Evolutionary conservation across 2,888 invertebrate species (phyloP).

Genomic region (Drosophila falleni): DNA sequence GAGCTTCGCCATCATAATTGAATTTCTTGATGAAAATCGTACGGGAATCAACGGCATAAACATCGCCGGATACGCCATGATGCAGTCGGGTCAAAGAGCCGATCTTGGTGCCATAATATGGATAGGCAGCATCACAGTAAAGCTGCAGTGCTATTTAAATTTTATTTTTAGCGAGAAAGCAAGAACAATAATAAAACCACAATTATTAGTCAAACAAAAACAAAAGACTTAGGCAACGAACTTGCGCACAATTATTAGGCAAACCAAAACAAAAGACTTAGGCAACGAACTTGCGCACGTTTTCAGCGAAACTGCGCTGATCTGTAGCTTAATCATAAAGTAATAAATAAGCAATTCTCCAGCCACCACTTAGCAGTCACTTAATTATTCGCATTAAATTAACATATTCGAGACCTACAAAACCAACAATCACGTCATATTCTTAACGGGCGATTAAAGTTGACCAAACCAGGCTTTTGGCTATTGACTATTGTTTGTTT

Average conservation of each 20-base stretch:
- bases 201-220: slow-evolving; percentile 58
- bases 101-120: slow-evolving; percentile 92
- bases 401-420: slow-evolving; percentile 42
- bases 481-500: slow-evolving; percentile 5
- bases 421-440: slow-evolving; percentile 52
- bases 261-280: slow-evolving; percentile 79
- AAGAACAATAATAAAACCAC: slow-evolving; percentile 18
- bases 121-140: slow-evolving; percentile 83
- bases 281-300: slow-evolving; percentile 72
- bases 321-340: slow-evolving; percentile 42
- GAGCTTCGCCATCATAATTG: slow-evolving; percentile 96
- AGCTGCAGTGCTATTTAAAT: slow-evolving; percentile 61
- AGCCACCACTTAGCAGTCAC: slow-evolving; percentile 54
- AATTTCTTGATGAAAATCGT: slow-evolving; percentile 95
- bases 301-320: background rate
- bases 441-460: slow-evolving; percentile 22
- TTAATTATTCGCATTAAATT: slow-evolving; percentile 65
- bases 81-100: slow-evolving; percentile 92
- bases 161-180: slow-evolving; percentile 27
- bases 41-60: slow-evolving; percentile 94
- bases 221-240: slow-evolving; percentile 82
- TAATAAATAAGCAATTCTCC: slow-evolving; percentile 62
- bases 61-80: slow-evolving; percentile 94
- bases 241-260: slow-evolving; percentile 48
- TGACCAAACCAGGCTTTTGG: slow-evolving; percentile 10